Conservation (phyloP, 2,113 vertebrate species). For the Nycticryphes semicollaris region DNA sequence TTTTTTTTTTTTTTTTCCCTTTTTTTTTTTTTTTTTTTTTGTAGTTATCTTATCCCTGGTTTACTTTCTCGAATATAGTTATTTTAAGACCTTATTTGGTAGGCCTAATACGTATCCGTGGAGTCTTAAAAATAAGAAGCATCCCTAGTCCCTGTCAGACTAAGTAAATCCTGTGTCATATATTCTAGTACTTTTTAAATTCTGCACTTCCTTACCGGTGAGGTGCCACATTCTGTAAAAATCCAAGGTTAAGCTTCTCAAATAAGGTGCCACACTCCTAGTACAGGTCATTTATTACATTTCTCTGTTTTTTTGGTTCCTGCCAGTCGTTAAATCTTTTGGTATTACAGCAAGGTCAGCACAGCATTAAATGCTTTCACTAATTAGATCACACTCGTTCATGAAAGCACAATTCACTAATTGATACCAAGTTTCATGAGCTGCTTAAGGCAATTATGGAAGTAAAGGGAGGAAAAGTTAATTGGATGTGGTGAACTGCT, state of each 20-base stretch:
- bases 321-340: background rate
- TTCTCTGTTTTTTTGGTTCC: background rate
- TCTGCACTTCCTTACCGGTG: background rate
- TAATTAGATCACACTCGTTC: background rate
- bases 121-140: background rate
- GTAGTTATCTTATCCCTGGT: background rate
- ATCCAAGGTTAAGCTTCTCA: background rate
- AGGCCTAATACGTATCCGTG: background rate
- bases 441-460: background rate
- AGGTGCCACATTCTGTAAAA: background rate
- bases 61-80: background rate
- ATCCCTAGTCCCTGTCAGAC: background rate
- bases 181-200: background rate
- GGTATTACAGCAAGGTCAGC: background rate
- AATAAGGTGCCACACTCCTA: background rate
- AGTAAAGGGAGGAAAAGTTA: background rate
- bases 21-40: background rate
- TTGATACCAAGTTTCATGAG: background rate
- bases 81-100: background rate
- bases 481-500: background rate
- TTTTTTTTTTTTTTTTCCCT: too few species aligned
- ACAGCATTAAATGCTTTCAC: background rate
- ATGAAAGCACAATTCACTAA: background rate
- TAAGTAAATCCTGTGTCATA: background rate
- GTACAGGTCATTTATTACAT: background rate